Conservation (phyloP, 2,888 invertebrate genomes). For the Meloe dianella region DNA sequence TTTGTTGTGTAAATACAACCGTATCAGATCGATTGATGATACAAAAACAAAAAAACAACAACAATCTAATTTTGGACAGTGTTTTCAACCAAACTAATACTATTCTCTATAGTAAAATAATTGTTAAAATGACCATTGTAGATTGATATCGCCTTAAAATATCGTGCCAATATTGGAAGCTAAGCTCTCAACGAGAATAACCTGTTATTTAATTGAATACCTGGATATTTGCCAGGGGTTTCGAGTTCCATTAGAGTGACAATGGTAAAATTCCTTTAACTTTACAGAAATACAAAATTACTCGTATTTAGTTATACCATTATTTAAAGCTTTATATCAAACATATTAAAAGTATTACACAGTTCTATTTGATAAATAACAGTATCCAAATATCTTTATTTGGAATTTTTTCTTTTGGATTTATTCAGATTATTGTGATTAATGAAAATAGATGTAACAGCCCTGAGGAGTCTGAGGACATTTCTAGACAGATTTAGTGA, state of each 20-base stretch:
- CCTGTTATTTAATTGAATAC: constrained; percentile 46
- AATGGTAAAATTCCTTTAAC: neutral
- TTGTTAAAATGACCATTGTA: constrained; percentile 25
- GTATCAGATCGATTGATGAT: neutral
- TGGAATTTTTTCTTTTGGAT: no score
- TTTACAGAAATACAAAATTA: no score
- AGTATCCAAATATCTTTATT: no score
- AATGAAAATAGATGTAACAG: constrained; percentile 11
- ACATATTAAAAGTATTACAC: no score
- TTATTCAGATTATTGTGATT: no score
- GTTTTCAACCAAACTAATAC: neutral
- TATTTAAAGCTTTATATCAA: no score
- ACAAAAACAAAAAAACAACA: no score
- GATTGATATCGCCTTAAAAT: constrained; percentile 21
- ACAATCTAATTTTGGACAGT: neutral
- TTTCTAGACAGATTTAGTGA: constrained; percentile 8
- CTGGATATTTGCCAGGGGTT: constrained; percentile 41
- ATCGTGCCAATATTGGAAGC: constrained; percentile 17
- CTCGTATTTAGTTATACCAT: no score
- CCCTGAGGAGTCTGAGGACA: constrained; percentile 2
- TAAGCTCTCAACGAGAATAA: constrained; percentile 38
- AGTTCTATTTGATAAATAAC: no score
- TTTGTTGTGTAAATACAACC: constrained; percentile 37
- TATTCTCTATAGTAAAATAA: neutral
- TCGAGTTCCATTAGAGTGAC: constrained; percentile 24